Percentiles rank a stretch among this genome's conserved stretches.
These are phyloP conservation scores for Heterochromis multidens DNA, from an alignment of 2,113 vertebrate species.

Conservation along the genomic window DNA sequence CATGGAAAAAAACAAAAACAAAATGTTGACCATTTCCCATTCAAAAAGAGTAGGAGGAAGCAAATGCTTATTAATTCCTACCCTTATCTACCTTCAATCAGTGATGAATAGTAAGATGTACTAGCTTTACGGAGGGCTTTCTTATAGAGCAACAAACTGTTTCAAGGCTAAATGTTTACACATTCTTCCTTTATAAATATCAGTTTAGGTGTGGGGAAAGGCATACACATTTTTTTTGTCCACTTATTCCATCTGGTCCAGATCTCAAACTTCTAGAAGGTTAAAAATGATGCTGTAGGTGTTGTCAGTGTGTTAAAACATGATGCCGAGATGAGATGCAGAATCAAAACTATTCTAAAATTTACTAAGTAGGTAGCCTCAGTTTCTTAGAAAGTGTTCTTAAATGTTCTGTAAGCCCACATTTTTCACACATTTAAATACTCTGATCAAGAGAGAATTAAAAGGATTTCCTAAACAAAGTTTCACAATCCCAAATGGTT, in stretches of 20 bases:
- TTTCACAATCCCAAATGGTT: background rate
- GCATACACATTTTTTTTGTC: background rate
- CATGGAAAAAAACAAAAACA: too few species aligned
- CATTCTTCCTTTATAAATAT: background rate
- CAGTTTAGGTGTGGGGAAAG: background rate
- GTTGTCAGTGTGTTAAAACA: background rate
- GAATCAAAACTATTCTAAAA: background rate
- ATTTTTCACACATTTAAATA: background rate
- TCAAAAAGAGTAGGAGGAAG: too few species aligned
- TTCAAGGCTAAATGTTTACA: too few species aligned
- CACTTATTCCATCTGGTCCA: too few species aligned
- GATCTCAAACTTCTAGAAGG: background rate
- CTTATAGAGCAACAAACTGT: too few species aligned
- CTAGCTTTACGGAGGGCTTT: too few species aligned
- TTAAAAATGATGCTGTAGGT: background rate
- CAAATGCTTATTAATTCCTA: too few species aligned
- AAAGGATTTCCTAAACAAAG: background rate
- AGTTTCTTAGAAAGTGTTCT: background rate
- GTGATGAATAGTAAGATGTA: too few species aligned
- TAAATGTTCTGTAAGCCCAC: background rate
- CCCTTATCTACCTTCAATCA: too few species aligned
- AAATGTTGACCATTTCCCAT: too few species aligned
- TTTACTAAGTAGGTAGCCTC: background rate
- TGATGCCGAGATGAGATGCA: accelerated
- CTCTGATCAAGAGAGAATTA: background rate